These are phyloP conservation scores for Synanthedon myopaeformis DNA, from an alignment of 2,888 invertebrate genomes.

Conservation along the genomic window DNA sequence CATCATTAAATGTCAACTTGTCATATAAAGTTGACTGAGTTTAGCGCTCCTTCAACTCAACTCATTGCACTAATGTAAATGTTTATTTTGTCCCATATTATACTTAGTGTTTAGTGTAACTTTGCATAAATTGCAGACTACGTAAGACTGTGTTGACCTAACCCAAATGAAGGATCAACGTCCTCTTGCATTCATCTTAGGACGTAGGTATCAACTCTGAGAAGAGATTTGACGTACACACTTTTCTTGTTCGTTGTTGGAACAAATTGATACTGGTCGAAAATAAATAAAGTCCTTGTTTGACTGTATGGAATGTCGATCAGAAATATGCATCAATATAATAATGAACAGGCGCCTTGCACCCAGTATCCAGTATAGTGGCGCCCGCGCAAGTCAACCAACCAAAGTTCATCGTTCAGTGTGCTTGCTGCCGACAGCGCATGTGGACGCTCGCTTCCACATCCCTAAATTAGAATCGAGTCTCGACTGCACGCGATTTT, in stretches of 20 bases:
- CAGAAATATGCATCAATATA: constrained; percentile 21
- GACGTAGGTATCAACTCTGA: not conserved
- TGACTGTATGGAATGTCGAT: constrained; percentile 44
- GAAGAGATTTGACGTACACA: not conserved
- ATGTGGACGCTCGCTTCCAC: constrained; percentile 30
- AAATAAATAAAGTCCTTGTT: constrained; percentile 45
- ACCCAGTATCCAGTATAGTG: constrained; percentile 8
- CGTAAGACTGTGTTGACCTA: constrained; percentile 30
- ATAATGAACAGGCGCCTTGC: constrained; percentile 29
- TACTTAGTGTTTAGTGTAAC: not conserved
- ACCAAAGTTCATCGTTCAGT: constrained; percentile 45
- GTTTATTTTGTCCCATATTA: not conserved
- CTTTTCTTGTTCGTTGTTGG: not conserved
- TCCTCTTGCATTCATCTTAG: constrained; percentile 19
- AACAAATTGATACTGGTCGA: constrained; percentile 25
- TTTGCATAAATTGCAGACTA: not conserved
- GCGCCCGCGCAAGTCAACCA: constrained; percentile 29
- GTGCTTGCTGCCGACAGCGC: constrained; percentile 41
- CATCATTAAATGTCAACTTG: not conserved
- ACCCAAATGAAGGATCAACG: constrained; percentile 49
- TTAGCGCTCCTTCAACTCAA: not conserved
- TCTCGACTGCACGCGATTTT: constrained; percentile 14
- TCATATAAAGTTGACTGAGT: not conserved
- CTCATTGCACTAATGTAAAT: not conserved
- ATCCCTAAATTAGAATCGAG: constrained; percentile 21